phyloP scores from a whole-genome alignment of 2,888 invertebrate species.

The Sepioteuthis lessoniana region DNA sequence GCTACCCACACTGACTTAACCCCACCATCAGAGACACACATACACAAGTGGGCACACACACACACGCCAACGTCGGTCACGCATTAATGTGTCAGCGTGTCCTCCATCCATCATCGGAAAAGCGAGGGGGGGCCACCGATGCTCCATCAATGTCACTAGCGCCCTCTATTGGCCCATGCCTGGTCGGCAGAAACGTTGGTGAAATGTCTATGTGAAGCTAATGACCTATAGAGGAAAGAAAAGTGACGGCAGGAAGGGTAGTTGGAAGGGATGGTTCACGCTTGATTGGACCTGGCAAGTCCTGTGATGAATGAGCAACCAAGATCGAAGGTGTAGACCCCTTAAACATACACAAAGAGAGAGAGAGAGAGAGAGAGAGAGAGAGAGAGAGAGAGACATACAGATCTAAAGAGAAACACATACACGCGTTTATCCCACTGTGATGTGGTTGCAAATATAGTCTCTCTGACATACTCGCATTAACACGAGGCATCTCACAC shows the following conservation, averaged over 20 bases:
- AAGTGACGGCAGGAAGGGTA: neutral
- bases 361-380: no score
- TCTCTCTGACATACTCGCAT: neutral
- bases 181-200: neutral
- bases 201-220: neutral
- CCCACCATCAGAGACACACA: neutral
- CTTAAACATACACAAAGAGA: neutral
- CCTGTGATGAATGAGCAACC: neutral
- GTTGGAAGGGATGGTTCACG: neutral
- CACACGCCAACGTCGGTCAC: neutral
- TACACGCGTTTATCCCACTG: neutral
- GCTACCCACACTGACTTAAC: no score
- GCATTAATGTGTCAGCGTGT: slow-evolving; percentile 33
- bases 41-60: neutral
- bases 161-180: slow-evolving; percentile 33
- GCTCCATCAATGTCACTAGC: neutral
- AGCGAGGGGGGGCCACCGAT: neutral
- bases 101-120: neutral
- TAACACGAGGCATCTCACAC: neutral
- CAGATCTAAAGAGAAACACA: no score
- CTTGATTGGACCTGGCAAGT: slow-evolving; percentile 33
- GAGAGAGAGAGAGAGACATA: no score
- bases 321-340: slow-evolving; percentile 20
- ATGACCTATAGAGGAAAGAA: neutral
- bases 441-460: neutral